Base-by-base conservation (phyloP, 2,888 invertebrate species). In the Spialia ferax region DNA sequence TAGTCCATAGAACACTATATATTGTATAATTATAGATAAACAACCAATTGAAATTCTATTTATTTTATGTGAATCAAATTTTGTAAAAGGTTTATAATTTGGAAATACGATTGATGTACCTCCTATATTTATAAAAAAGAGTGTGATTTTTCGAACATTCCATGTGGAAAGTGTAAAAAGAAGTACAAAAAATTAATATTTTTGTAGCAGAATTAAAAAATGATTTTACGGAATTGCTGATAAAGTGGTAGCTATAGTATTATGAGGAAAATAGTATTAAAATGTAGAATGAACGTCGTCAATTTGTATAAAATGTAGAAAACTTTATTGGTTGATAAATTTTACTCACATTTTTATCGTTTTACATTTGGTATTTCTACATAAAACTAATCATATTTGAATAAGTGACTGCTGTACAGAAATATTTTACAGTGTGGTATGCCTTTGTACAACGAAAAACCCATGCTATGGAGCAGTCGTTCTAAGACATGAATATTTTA, bases 141-240 rank as follows among this genome's bases (percentile, higher is more conserved):
- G 81, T 78, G 88, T 89, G 91, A 92, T 91, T 91, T 23, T 88
- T 86, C 81, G 80, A 88, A 91, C 93, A 93, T 93, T 93, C 93
- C 93, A 91, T 77, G 76, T 80, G 89, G 89, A 87, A 89, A 86
- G 81, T 91, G 87, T 90, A 87, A 89, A 88, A 81, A 86, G 86
- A 90, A 93, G 93, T 93, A 93, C 92, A 93, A 93, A 93, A 90
- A 80, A 88, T 82, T 82, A 84, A 93, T 92, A 92, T 93, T 92
- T 93, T 91, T 93, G 87, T 92, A 91, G 79, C 79, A 77, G 83
- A 85, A 85, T 80, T 81, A 80, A 75, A 77, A 81, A 79, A 79
- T 81, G 79, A 84, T 83, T 81, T 80, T 81, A 85, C 82, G 85
- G 82, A 85, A 88, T 91, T 86, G 52, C 29, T 59, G 42, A 66